Evolutionary conservation across 2,797 vertebrate genomes (phyloP), one percentile per base, ranked within the genome.

Genomic region (Diplodus sargus): DNA sequence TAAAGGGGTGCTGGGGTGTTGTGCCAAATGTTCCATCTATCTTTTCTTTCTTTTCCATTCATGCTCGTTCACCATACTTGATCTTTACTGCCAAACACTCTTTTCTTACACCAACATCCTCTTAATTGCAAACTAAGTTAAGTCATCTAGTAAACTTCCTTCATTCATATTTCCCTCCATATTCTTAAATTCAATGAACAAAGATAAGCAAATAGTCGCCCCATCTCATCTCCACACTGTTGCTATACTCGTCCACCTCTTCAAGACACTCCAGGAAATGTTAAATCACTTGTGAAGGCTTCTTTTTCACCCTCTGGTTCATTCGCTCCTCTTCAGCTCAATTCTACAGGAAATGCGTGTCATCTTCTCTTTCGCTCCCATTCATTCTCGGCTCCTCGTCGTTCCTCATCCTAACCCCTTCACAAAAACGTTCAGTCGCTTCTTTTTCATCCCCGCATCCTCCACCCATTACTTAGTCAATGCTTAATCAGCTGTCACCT

Each of bases 401-500:
- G 82, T 82, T 77, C 84, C 70, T 84, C 74, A 76, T 62, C 62
- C 76, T 43, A 69, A 84, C 83, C 63, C 15, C 76, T 79, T 88
- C 86, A 79, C 76, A 83, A 87, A 39, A 90, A 82, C 85, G 74
- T 77, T 85, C 84, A 61, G 62, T 85, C 72, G 68, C 79, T 79
- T 81, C 72, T 78, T 88, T 79, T 87, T 70, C 73, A 76, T 74
- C 76, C 59, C 64, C 74, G 76, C 78, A 84, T 89, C 85, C 80
- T 67, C 84, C 76, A 76, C 47, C 74, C 70, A 81, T 83, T 76
- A 89, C 75, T 85, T 16, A 56, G 84, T 70, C 89, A 83, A 88
- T 73, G 77, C 71, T 84, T 78, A 87, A 89, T 90, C 81, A 87
- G 86, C 79, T 78, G 79, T 77, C 79, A 74, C 71, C 74, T 71